Conservation (phyloP, 1,140 invertebrate species). For the Zaprionus davidi region DNA sequence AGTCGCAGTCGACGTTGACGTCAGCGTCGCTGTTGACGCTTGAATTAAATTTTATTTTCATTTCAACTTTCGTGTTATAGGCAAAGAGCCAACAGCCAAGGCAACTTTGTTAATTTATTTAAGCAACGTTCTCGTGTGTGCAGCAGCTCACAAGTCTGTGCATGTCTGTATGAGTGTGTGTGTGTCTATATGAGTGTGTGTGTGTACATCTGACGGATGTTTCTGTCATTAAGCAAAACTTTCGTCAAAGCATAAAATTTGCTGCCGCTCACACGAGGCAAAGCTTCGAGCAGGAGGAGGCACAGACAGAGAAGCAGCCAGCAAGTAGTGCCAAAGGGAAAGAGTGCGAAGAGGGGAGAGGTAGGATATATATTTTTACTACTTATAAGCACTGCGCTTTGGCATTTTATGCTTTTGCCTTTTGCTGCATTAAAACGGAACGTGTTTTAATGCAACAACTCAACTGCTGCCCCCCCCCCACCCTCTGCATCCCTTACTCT, state of each 20-base stretch:
- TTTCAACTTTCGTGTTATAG: constrained; percentile 66
- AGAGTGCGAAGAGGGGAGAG: background rate
- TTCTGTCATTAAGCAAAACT: constrained; percentile 68
- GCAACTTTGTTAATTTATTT: constrained; percentile 70
- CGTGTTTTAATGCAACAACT: constrained; percentile 46
- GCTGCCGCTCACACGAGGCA: constrained; percentile 35
- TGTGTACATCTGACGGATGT: constrained; percentile 56
- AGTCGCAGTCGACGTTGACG: constrained; percentile 1
- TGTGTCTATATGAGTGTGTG: constrained; percentile 5
- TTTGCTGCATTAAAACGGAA: constrained; percentile 55
- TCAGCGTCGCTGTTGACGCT: constrained; percentile 30
- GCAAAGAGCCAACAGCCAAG: constrained; percentile 62
- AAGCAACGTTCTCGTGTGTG: constrained; percentile 52
- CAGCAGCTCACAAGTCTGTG: background rate
- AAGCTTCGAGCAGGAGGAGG: background rate
- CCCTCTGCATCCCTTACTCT: background rate
- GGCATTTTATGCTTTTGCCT: constrained; percentile 56
- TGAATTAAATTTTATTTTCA: constrained; percentile 70
- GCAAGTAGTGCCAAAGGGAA: background rate
- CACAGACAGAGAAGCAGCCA: constrained; percentile 1
- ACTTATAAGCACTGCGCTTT: constrained; percentile 54
- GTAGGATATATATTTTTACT: constrained; percentile 45
- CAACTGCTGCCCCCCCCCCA: background rate
- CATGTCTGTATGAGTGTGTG: background rate
- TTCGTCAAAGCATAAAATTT: constrained; percentile 70